phyloP scores from a whole-genome alignment of 1,140 invertebrate species.

The Rhagoletis zephyria region DNA sequence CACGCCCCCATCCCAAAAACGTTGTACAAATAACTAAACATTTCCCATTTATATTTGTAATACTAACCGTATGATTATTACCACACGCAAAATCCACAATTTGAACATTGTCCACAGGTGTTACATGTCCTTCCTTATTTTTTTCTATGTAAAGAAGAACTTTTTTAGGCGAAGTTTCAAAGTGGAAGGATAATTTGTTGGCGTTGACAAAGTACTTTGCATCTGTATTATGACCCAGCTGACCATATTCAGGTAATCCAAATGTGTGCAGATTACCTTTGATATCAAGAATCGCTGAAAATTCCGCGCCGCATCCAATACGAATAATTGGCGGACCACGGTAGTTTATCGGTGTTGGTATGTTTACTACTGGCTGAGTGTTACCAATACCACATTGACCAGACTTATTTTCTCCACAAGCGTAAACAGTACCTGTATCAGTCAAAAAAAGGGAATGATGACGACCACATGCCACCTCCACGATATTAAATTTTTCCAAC shows the following conservation, averaged over 20 bases:
- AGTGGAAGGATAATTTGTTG: conserved; percentile 89
- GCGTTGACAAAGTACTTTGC: conserved; percentile 93
- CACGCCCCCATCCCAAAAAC: no score
- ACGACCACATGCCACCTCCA: conserved; percentile 88
- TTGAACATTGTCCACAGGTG: conserved; percentile 87
- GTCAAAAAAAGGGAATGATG: conserved; percentile 92
- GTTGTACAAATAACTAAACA: no score
- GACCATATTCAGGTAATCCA: conserved; percentile 92
- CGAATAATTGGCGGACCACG: conserved; percentile 87
- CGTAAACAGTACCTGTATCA: conserved; percentile 88
- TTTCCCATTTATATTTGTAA: no score
- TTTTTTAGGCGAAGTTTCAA: conserved; percentile 87
- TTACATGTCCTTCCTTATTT: conserved; percentile 87
- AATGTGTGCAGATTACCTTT: conserved; percentile 92
- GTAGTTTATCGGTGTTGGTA: conserved; percentile 84
- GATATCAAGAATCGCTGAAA: conserved; percentile 90
- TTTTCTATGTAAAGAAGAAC: conserved; percentile 91
- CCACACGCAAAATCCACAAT: conserved; percentile 93
- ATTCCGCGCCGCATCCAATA: conserved; percentile 91
- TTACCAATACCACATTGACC: conserved; percentile 92
- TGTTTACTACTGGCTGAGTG: conserved; percentile 79
- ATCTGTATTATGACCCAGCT: conserved; percentile 92
- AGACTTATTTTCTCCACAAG: conserved; percentile 91
- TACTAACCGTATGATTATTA: conserved; percentile 87
- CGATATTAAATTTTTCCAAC: conserved; percentile 84